Percentiles rank a stretch among this genome's conserved stretches.
phyloP scores from a whole-genome alignment of 2,888 invertebrate genomes.

The Chalcosyrphus nemorum region DNA sequence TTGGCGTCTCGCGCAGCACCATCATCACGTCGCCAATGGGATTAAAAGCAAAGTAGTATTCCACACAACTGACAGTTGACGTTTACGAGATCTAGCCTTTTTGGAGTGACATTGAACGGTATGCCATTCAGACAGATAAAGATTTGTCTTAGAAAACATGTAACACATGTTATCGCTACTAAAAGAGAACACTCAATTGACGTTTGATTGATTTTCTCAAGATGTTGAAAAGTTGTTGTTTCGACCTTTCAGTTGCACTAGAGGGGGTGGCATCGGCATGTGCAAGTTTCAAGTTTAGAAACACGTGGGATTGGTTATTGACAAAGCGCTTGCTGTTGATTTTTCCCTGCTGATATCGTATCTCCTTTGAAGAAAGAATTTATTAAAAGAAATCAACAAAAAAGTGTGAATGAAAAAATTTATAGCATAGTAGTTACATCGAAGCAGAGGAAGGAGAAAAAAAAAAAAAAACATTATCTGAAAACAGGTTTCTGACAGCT shows the following conservation, averaged over 20 bases:
- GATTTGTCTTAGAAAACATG: conserved; percentile 48
- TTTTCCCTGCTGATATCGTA: not conserved
- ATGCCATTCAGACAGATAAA: conserved; percentile 36
- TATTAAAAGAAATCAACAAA: conserved; percentile 12
- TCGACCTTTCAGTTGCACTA: not conserved
- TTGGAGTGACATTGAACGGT: conserved; percentile 46
- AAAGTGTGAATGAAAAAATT: conserved; percentile 49
- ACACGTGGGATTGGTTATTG: conserved; percentile 41
- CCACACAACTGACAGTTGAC: conserved; percentile 30
- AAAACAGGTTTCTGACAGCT: conserved; percentile 50
- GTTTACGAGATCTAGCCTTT: conserved; percentile 28
- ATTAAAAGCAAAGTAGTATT: conserved; percentile 15
- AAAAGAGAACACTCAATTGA: conserved; percentile 25
- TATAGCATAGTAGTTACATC: conserved; percentile 36
- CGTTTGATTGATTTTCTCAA: conserved; percentile 30
- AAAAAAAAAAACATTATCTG: not conserved
- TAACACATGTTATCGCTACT: conserved; percentile 36
- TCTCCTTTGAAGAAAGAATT: not conserved
- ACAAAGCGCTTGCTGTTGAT: not conserved
- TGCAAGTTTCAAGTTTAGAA: conserved; percentile 8
- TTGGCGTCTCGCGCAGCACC: conserved; percentile 1
- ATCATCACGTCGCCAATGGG: not conserved
- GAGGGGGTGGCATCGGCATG: not conserved
- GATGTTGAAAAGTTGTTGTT: conserved; percentile 16
- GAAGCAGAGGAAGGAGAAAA: not conserved